phyloP scores from a whole-genome alignment of 2,888 invertebrate species.

The Phanerotoma sp. region DNA sequence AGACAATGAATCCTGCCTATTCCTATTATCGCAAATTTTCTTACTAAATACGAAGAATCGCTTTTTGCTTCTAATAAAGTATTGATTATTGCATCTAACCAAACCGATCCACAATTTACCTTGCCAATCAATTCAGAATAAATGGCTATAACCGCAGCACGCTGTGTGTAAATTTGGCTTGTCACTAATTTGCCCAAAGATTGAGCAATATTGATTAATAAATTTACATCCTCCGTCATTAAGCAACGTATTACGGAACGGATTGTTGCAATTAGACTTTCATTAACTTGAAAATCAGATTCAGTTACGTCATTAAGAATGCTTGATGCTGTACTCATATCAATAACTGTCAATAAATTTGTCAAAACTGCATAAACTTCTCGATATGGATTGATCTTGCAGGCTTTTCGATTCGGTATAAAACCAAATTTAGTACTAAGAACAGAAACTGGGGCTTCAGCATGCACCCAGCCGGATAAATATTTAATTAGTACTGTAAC shows the following conservation, averaged over 20 bases:
- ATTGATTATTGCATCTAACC: conserved; percentile 50
- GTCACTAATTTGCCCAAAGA: conserved; percentile 43
- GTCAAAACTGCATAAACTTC: conserved; percentile 46
- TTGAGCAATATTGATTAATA: conserved; percentile 38
- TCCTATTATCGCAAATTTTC: conserved; percentile 49
- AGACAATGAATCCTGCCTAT: conserved; percentile 46
- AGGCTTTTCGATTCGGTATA: conserved; percentile 48
- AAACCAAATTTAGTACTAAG: conserved; percentile 49
- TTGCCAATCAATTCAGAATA: conserved; percentile 48
- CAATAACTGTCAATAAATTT: conserved; percentile 40
- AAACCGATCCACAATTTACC: conserved; percentile 42
- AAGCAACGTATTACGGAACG: conserved; percentile 44
- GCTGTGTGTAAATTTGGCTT: conserved; percentile 43
- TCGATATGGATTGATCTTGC: conserved; percentile 46
- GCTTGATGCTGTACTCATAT: conserved; percentile 38
- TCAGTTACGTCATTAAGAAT: conserved; percentile 42
- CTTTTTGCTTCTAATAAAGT: conserved; percentile 46
- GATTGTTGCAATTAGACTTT: conserved; percentile 42
- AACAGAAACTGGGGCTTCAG: conserved; percentile 47
- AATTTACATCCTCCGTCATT: conserved; percentile 30
- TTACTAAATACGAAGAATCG: conserved; percentile 48
- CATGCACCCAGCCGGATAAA: conserved; percentile 48
- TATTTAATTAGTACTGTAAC: conserved; percentile 44
- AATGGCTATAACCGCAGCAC: conserved; percentile 45
- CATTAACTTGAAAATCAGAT: conserved; percentile 43